These are phyloP conservation scores for Pelodytes ibericus DNA, from an alignment of 2,797 vertebrate species.

Conservation along the genomic window DNA sequence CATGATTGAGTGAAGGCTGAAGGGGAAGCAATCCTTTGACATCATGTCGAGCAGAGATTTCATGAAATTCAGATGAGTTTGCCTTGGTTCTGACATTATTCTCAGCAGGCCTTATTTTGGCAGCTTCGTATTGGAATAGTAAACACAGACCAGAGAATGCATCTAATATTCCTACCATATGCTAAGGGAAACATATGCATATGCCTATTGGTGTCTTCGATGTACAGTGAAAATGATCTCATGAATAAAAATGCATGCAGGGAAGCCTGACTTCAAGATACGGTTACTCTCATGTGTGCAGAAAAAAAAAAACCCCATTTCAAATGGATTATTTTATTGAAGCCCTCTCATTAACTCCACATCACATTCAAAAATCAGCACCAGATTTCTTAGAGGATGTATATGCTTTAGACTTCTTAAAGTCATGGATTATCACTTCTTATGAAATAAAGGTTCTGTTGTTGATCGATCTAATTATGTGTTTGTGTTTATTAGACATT, in stretches of 20 bases:
- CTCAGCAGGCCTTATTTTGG: conserved; percentile 46
- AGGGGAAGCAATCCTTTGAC: conserved; percentile 44
- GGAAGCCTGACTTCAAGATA: conserved; percentile 39
- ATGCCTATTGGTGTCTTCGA: conserved; percentile 51
- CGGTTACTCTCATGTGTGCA: conserved; percentile 32
- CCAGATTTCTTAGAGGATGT: not conserved
- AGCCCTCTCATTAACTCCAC: conserved; percentile 28
- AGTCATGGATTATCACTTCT: not conserved
- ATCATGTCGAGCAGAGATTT: conserved; percentile 36
- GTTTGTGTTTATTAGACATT: too few relatives aligned
- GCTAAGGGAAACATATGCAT: conserved; percentile 55
- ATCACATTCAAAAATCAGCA: conserved; percentile 8
- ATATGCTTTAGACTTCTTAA: too few relatives aligned
- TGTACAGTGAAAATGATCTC: conserved; percentile 53
- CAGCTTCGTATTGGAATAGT: conserved; percentile 45
- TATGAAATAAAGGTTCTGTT: too few relatives aligned
- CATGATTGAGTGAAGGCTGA: conserved; percentile 35
- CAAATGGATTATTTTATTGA: conserved; percentile 38
- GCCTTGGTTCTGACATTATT: conserved; percentile 52
- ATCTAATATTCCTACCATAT: conserved; percentile 55
- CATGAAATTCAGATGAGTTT: conserved; percentile 54
- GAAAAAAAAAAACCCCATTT: conserved; percentile 35
- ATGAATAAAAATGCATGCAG: conserved; percentile 53
- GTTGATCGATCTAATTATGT: too few relatives aligned
- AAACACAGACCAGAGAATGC: conserved; percentile 51